A percentile compares a stretch with the other conserved stretches of the same genome.
Evolutionary conservation across 2,797 vertebrate genomes (phyloP).

Genomic region (Jordanella pulchra): DNA sequence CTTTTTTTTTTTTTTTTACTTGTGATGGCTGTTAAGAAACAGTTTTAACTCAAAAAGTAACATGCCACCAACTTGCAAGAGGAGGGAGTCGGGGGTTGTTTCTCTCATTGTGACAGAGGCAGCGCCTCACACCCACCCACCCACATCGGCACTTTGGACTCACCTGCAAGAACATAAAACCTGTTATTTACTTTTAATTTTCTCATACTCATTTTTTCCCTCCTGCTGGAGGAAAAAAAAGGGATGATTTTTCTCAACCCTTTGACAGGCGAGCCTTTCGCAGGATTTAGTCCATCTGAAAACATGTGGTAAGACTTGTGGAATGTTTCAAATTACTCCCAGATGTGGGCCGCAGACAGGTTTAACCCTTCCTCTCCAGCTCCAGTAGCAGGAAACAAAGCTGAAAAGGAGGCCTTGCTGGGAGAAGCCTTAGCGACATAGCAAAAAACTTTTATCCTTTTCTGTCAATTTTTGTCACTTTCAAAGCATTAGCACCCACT

Average conservation of each 20-base stretch:
- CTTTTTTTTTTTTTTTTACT: slow-evolving; percentile 70
- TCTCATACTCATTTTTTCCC: slow-evolving; percentile 66
- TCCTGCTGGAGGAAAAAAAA: slow-evolving; percentile 52
- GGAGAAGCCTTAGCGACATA: slow-evolving; percentile 55
- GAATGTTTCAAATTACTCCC: slow-evolving; percentile 87
- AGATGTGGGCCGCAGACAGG: slow-evolving; percentile 84
- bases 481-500: slow-evolving; percentile 66
- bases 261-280: slow-evolving; percentile 82
- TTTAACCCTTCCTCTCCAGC: slow-evolving; percentile 79
- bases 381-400: slow-evolving; percentile 40
- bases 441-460: slow-evolving; percentile 54
- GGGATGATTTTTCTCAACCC: slow-evolving; percentile 80
- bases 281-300: slow-evolving; percentile 86
- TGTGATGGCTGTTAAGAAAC: slow-evolving; percentile 59
- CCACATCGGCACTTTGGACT: slow-evolving; percentile 44
- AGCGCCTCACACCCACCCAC: slow-evolving; percentile 24
- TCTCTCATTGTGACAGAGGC: slow-evolving; percentile 11
- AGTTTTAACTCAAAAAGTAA: slow-evolving; percentile 58
- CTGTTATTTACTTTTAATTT: slow-evolving; percentile 69
- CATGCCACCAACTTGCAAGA: slow-evolving; percentile 52
- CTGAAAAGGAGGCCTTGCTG: slow-evolving; percentile 37
- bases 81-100: slow-evolving; percentile 13
- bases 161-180: slow-evolving; percentile 70
- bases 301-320: slow-evolving; percentile 87
- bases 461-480: slow-evolving; percentile 69